Base-by-base conservation (phyloP, 2,888 invertebrate genomes). In the Nymphalis urticae region DNA sequence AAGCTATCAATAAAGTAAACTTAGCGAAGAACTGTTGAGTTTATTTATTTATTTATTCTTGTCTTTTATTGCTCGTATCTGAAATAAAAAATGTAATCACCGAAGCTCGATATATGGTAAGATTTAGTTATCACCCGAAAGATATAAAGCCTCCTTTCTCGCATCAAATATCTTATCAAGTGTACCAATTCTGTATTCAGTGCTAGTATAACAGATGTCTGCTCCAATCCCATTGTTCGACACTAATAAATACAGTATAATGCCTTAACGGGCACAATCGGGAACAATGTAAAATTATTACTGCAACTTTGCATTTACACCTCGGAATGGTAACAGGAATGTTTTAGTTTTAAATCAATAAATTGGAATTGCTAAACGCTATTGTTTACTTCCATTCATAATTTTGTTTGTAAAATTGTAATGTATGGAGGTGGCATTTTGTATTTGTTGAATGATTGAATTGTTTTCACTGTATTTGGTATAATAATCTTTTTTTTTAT, bases 231-330 rank as follows among this genome's bases (percentile, higher is more conserved):
- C 73, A 75, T 76, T 76, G 76, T 77, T 75, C 62, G 58, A 54
- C 56, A 71, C 64, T 73, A 75, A 77, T 77, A 78, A 76, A 76
- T 77, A 74, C 73, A 67, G 66, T 66, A 70, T 70, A 73, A 71
- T 66, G 60, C 76, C 75, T 70, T 74, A 67, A 66, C 64, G 48
- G 70, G 75, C 42, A 67, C 64, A 73, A 75, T 73, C 72, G 69
- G 62, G 69, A 72, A 75, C 75, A 77, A 74, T 74, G 74, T 73
- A 75, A 74, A 77, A 74, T 77, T 76, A 77, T 76, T 71, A 71
- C 72, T 27, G 53, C 69, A 66, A 54, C 65, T 70, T 73, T 72
- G 65, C 75, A 73, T 76, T 76, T 67, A 71, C 71, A 72, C 73
- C 69, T 64, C 48, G 48, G 48, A 58, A 59, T 54, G 62, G 51